Conservation (phyloP, 2,888 invertebrate species). For the Rotaria sp. region DNA sequence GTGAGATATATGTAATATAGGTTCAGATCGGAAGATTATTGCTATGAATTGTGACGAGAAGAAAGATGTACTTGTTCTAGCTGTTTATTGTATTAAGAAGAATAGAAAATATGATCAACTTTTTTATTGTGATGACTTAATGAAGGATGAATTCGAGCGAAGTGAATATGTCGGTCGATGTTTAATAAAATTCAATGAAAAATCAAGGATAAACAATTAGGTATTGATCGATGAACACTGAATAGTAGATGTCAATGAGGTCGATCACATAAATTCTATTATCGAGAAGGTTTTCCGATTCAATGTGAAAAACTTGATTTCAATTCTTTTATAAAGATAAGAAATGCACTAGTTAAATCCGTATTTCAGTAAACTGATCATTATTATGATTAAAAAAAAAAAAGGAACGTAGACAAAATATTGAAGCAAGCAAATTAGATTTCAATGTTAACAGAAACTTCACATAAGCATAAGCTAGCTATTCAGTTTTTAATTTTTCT, state of each 20-base stretch:
- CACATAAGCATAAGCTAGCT: no score
- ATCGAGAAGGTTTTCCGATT: conserved; percentile 7
- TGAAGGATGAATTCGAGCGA: not conserved
- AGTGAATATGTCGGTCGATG: not conserved
- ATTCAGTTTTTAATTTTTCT: not conserved
- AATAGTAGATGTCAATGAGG: not conserved
- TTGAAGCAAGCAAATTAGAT: no score
- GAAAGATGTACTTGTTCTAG: not conserved
- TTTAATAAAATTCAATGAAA: not conserved
- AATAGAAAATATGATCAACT: not conserved
- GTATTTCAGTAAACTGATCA: no score
- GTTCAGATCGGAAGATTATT: not conserved
- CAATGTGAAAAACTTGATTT: no score
- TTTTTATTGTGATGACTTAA: conserved; percentile 5
- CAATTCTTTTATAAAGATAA: no score
- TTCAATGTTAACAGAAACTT: no score
- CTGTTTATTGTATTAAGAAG: not conserved
- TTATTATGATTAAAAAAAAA: no score
- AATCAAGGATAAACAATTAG: not conserved
- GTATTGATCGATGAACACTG: not conserved
- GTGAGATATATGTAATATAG: not conserved
- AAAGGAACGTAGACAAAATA: no score
- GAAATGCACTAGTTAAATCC: no score
- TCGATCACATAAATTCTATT: not conserved
- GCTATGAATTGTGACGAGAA: not conserved